Percentiles rank a stretch among this genome's conserved stretches.
Conservation (phyloP, 2,888 invertebrate genomes). For the Mimas tiliae region DNA sequence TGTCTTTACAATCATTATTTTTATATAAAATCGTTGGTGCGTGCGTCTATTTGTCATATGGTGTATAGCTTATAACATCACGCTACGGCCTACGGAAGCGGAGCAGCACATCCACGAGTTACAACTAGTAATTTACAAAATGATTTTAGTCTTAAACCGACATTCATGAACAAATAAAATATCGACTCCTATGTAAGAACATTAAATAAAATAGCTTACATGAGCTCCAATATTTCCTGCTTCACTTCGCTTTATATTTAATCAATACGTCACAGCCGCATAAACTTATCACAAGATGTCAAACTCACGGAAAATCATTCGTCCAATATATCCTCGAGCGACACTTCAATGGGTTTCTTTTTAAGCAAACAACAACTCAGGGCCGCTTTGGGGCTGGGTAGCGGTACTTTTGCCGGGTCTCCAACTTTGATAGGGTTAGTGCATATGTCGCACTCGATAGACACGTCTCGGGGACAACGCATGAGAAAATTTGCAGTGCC, state of each 20-base stretch:
- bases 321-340: slow-evolving; percentile 65
- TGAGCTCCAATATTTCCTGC: neutral
- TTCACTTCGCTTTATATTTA: neutral
- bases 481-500: slow-evolving; percentile 71
- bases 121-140: neutral
- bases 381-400: slow-evolving; percentile 40
- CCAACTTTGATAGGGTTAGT: slow-evolving; percentile 51
- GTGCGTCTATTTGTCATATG: no score
- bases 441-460: slow-evolving; percentile 62
- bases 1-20: no score
- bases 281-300: slow-evolving; percentile 20
- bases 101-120: no score
- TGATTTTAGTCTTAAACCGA: neutral
- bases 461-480: slow-evolving; percentile 67
- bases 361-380: slow-evolving; percentile 49
- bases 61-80: no score
- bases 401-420: slow-evolving; percentile 68
- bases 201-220: slow-evolving; percentile 1
- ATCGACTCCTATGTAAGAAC: no score
- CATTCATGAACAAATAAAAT: neutral
- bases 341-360: slow-evolving; percentile 67
- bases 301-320: slow-evolving; percentile 45
- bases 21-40: no score
- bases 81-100: no score
- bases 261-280: neutral